A percentile compares a stretch with the other conserved stretches of the same genome.
These are phyloP conservation scores for Prosapia bicincta DNA, from an alignment of 2,888 invertebrate species.

Conservation along the genomic window DNA sequence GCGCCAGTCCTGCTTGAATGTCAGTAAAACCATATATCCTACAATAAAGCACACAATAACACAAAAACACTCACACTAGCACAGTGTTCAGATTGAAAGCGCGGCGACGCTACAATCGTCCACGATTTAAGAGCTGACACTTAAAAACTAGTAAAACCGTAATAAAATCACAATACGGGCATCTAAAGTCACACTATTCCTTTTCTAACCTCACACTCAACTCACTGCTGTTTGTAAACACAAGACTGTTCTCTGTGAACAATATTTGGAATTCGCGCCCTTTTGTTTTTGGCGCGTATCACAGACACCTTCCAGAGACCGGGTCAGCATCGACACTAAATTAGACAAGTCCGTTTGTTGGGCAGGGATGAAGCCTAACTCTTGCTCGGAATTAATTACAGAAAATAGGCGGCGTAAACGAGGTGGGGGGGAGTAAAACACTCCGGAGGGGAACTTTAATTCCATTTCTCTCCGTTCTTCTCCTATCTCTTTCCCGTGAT, in stretches of 20 bases:
- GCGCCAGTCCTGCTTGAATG: no score
- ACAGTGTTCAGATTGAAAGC: background rate
- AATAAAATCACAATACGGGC: background rate
- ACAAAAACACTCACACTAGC: background rate
- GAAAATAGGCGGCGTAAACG: conserved; percentile 25
- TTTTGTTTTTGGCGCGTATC: background rate
- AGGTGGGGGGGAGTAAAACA: conserved; percentile 12
- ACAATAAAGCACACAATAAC: background rate
- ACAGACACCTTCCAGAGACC: background rate
- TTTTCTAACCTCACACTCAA: background rate
- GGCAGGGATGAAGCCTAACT: background rate
- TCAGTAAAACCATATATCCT: no score
- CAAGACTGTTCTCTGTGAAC: background rate
- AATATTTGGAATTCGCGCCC: background rate
- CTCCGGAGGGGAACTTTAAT: background rate
- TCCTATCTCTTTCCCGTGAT: conserved; percentile 8
- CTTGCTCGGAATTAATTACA: conserved; percentile 22
- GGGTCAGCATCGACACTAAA: conserved; percentile 22
- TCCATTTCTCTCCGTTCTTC: background rate
- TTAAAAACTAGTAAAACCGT: background rate
- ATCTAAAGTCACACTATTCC: background rate
- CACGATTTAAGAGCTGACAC: background rate
- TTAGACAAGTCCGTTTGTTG: conserved; percentile 18
- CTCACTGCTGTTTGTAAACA: background rate
- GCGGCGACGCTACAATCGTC: background rate